Conservation (phyloP, 2,797 vertebrate genomes). For the Lacerta viridis region DNA sequence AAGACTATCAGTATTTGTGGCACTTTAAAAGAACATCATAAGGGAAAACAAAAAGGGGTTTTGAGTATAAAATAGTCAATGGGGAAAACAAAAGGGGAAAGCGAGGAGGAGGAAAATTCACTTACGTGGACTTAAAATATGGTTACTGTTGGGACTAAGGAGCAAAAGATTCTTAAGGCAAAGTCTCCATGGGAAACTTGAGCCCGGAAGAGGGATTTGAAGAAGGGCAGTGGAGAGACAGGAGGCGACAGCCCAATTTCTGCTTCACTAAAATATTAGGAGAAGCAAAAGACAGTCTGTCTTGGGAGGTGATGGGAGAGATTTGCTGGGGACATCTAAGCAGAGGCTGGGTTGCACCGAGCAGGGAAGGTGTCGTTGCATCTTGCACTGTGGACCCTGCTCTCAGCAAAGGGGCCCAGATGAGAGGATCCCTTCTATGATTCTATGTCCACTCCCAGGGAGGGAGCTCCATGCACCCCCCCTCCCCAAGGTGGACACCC, state of each 20-base stretch:
- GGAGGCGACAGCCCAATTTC: neutral
- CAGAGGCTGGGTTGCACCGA: neutral
- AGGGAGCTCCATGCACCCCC: neutral
- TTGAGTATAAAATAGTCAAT: neutral
- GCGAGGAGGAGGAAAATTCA: too few relatives aligned
- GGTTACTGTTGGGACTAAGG: neutral
- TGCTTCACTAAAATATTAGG: too few relatives aligned
- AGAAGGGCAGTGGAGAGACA: neutral
- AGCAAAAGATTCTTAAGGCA: neutral
- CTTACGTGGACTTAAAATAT: neutral
- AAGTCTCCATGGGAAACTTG: neutral
- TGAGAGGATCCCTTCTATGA: neutral
- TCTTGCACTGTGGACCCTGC: neutral
- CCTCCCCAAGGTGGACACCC: neutral
- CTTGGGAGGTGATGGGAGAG: too few relatives aligned
- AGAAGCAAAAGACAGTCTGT: too few relatives aligned
- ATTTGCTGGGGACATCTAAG: neutral
- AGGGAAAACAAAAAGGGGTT: neutral
- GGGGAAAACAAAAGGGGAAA: neutral
- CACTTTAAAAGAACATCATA: neutral
- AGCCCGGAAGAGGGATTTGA: neutral
- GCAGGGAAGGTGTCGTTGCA: neutral
- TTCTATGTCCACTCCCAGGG: neutral
- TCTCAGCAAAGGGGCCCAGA: neutral
- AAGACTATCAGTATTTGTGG: neutral